These are phyloP conservation scores for Cheilosia vernalis DNA, from an alignment of 2,888 invertebrate species.

Conservation along the genomic window DNA sequence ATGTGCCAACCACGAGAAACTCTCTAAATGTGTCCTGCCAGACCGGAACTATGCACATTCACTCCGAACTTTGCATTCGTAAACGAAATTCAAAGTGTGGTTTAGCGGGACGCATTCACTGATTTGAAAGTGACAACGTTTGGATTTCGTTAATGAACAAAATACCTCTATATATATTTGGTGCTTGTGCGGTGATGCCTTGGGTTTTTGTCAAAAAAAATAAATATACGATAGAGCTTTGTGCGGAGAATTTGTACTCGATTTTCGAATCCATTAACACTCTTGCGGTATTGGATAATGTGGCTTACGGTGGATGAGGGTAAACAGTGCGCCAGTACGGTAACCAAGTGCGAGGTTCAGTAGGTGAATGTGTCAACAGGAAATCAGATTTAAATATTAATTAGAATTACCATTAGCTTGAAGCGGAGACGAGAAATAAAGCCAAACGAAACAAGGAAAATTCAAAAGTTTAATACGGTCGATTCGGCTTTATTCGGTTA, in stretches of 20 bases:
- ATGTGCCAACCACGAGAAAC: constrained; percentile 57
- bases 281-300: neutral
- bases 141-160: constrained; percentile 60
- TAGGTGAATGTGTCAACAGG: no score
- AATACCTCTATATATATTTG: constrained; percentile 34
- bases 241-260: neutral
- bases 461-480: no score
- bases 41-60: constrained; percentile 42
- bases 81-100: constrained; percentile 46
- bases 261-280: neutral
- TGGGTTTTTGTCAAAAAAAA: constrained; percentile 13
- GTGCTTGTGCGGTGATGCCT: constrained; percentile 39
- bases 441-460: no score
- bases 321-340: no score
- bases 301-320: no score
- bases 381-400: no score
- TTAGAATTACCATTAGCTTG: no score
- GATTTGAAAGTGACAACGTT: constrained; percentile 56
- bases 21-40: constrained; percentile 42
- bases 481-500: no score
- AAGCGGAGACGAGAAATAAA: no score
- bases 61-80: constrained; percentile 15
- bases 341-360: no score
- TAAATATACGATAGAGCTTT: constrained; percentile 1
- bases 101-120: constrained; percentile 16